Conservation (phyloP, 2,113 vertebrate genomes). For the Hippotragus niger region DNA sequence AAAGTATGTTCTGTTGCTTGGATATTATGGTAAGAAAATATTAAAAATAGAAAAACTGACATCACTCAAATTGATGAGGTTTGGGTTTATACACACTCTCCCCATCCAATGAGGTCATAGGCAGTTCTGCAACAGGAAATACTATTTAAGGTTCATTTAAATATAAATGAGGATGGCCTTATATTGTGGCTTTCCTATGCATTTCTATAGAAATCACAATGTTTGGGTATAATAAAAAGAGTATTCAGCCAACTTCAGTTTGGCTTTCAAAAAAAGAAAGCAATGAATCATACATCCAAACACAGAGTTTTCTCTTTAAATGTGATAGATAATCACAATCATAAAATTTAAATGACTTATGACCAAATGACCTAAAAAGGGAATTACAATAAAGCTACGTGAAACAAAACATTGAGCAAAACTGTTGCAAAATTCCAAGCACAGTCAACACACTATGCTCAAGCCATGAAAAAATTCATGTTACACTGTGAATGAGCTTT, state of each 20-base stretch:
- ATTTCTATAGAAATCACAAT: not conserved
- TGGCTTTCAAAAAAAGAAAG: not conserved
- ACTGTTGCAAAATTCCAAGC: not conserved
- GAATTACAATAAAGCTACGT: not conserved
- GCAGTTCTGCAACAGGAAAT: not conserved
- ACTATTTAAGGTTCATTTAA: not conserved
- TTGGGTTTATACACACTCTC: not conserved
- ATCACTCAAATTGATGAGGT: not conserved
- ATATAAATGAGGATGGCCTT: not conserved
- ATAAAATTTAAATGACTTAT: not conserved
- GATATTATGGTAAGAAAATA: not conserved
- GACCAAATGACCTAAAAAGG: not conserved
- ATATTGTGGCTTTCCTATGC: not conserved
- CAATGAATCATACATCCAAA: not conserved
- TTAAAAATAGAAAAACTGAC: not conserved
- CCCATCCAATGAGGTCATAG: not conserved
- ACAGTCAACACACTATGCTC: not conserved
- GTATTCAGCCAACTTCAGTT: not conserved
- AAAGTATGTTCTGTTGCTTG: not conserved
- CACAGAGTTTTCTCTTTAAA: conserved; percentile 18
- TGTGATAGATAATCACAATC: not conserved
- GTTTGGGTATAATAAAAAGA: not conserved
- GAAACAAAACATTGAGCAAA: not conserved
- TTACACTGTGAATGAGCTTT: not conserved
- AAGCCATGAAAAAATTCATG: not conserved